Evolutionary conservation across 2,888 invertebrate species (phyloP).

Genomic region (Cacoxenus indagator): DNA sequence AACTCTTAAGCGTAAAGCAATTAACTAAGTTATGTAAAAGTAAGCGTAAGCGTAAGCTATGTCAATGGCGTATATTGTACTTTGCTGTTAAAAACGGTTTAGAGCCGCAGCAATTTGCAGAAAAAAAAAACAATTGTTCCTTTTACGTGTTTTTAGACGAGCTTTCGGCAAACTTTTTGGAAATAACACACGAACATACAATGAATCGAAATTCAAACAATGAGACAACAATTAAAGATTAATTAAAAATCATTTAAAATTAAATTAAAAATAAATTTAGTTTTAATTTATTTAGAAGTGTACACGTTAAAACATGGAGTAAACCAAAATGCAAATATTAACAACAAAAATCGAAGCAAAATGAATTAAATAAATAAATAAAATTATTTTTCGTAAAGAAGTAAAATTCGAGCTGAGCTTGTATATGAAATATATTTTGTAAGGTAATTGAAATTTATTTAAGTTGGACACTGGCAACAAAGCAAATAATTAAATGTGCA

Average conservation of each 20-base stretch:
- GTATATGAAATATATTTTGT: slow-evolving; percentile 14
- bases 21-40: slow-evolving; percentile 28
- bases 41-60: too few relatives aligned
- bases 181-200: slow-evolving; percentile 7
- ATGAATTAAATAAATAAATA: slow-evolving; percentile 35
- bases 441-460: background rate
- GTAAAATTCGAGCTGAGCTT: slow-evolving; percentile 20
- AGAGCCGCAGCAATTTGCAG: too few relatives aligned
- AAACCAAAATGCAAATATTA: background rate
- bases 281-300: background rate
- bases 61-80: background rate
- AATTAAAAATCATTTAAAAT: slow-evolving; percentile 27
- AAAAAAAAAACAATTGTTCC: slow-evolving; percentile 8
- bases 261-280: slow-evolving; percentile 52
- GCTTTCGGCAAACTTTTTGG: slow-evolving; percentile 27
- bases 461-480: slow-evolving; percentile 12
- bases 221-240: slow-evolving; percentile 6
- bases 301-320: background rate
- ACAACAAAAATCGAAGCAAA: slow-evolving; percentile 25
- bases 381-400: slow-evolving; percentile 12
- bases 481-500: slow-evolving; percentile 42
- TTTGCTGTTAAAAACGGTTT: background rate
- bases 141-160: background rate
- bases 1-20: slow-evolving; percentile 46
- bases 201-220: slow-evolving; percentile 24